These are phyloP conservation scores for Carcharodon carcharias DNA, from an alignment of 2,797 vertebrate species.

Conservation along the genomic window DNA sequence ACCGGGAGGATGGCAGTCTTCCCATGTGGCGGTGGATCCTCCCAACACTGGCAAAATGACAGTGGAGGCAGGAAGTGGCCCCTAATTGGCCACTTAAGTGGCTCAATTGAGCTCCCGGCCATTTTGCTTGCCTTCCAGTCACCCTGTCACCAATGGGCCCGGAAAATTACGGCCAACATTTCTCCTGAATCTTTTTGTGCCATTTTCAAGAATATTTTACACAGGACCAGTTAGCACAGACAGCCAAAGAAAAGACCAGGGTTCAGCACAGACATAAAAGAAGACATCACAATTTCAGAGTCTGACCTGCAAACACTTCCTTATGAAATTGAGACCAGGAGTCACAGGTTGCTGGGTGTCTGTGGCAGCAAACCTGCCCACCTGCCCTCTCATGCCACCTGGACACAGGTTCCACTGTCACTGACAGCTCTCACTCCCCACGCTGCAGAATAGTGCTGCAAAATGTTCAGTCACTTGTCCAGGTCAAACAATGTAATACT, in stretches of 20 bases:
- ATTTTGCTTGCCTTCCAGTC: too few species aligned
- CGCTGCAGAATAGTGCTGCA: neutral
- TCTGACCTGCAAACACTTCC: neutral
- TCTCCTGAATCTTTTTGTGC: neutral
- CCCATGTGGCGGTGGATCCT: too few species aligned
- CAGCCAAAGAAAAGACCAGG: neutral
- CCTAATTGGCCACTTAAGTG: too few species aligned
- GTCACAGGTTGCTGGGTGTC: neutral
- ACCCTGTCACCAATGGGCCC: too few species aligned
- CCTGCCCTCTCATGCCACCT: neutral
- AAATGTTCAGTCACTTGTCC: neutral
- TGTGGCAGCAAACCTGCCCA: neutral
- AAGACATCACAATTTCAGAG: neutral
- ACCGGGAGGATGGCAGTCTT: too few species aligned
- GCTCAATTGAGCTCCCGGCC: too few species aligned
- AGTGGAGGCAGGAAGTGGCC: too few species aligned
- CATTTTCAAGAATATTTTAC: neutral
- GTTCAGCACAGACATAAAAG: neutral
- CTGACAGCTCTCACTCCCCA: neutral
- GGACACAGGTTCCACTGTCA: neutral
- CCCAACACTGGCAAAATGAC: too few species aligned
- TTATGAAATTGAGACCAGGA: neutral
- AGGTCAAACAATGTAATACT: neutral
- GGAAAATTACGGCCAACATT: too few species aligned
- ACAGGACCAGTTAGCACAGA: neutral